Conservation (phyloP, 1,140 invertebrate species). For the Littorina saxatilis region DNA sequence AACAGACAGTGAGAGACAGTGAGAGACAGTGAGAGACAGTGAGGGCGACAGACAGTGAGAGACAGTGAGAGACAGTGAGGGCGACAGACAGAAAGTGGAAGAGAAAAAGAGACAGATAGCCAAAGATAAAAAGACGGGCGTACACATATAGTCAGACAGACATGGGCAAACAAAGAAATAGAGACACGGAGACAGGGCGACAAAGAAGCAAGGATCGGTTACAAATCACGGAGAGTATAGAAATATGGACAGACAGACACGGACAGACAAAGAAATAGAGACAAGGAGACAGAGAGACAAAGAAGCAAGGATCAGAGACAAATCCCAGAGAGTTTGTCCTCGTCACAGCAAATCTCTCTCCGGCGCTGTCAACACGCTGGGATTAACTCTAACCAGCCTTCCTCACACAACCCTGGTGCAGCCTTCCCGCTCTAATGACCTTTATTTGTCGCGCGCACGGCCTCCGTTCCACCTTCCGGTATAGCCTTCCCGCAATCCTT, state of each 20-base stretch:
- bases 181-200: too few species aligned
- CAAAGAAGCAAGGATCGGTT: too few species aligned
- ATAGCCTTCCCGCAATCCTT: constrained; percentile 8
- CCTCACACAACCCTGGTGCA: background rate
- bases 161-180: background rate
- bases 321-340: background rate
- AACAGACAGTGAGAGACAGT: too few species aligned
- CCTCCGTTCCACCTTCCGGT: background rate
- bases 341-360: constrained; percentile 8
- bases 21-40: background rate
- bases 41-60: too few species aligned
- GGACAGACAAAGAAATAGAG: too few species aligned
- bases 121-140: too few species aligned
- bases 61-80: too few species aligned
- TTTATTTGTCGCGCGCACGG: constrained; percentile 1
- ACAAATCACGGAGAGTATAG: too few species aligned
- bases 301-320: background rate
- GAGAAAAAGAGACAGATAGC: too few species aligned
- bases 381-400: constrained; percentile 1
- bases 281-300: background rate
- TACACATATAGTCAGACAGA: background rate
- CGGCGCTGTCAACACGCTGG: constrained; percentile 11
- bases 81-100: too few species aligned
- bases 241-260: too few species aligned
- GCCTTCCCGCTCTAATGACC: background rate